Percentiles rank a stretch among this genome's conserved stretches.
These are phyloP conservation scores for Arnoldichthys spilopterus DNA, from an alignment of 2,797 vertebrate genomes.

Conservation along the genomic window DNA sequence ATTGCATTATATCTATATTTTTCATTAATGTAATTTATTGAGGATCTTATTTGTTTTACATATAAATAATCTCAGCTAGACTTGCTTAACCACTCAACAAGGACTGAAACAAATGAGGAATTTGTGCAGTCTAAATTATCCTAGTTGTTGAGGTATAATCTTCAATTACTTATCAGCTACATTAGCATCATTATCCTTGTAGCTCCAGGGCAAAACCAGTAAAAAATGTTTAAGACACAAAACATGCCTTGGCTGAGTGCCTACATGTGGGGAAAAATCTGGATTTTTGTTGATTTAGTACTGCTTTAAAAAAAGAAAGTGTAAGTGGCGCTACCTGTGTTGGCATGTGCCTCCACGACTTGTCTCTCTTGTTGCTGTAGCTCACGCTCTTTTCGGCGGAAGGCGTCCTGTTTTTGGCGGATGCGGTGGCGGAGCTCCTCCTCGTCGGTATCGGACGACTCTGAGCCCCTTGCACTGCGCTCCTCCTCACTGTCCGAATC, in stretches of 20 bases:
- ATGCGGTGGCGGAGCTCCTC: constrained; percentile 95
- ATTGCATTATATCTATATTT: too few relatives aligned
- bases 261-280: too few relatives aligned
- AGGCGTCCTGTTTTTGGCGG: constrained; percentile 97
- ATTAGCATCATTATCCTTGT: too few relatives aligned
- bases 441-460: constrained; percentile 97
- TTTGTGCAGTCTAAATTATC: too few relatives aligned
- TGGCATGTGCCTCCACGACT: constrained; percentile 82
- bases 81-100: too few relatives aligned
- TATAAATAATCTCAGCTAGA: too few relatives aligned
- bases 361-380: constrained; percentile 91
- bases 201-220: too few relatives aligned
- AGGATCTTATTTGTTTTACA: too few relatives aligned
- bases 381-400: constrained; percentile 96
- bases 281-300: neutral
- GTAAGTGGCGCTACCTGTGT: constrained; percentile 66
- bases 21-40: too few relatives aligned
- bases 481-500: constrained; percentile 97
- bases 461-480: constrained; percentile 88
- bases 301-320: neutral
- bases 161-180: too few relatives aligned
- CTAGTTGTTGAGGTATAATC: neutral
- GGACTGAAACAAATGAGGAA: too few relatives aligned
- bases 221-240: too few relatives aligned
- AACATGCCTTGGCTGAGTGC: neutral